A percentile compares a stretch with the other conserved stretches of the same genome.
These are phyloP conservation scores for Lasaia peninsularis DNA, from an alignment of 1,140 invertebrate genomes.

Conservation along the genomic window DNA sequence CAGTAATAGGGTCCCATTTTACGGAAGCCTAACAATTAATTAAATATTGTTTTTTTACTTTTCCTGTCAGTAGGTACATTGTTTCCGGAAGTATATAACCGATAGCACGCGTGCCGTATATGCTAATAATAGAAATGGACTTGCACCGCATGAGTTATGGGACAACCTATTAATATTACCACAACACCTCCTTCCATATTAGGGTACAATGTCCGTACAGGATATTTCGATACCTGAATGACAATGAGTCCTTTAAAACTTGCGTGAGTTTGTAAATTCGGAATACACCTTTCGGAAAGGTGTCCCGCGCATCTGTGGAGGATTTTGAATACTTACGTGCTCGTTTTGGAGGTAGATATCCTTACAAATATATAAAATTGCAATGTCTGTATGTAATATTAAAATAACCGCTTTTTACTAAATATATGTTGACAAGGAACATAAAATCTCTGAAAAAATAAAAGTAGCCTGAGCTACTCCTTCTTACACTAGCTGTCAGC, in stretches of 20 bases:
- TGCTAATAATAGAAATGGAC: conserved; percentile 3
- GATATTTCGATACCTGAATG: conserved; percentile 7
- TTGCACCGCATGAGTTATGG: not conserved
- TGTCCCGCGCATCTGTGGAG: conserved; percentile 7
- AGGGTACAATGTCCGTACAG: conserved; percentile 1
- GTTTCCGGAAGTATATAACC: not conserved
- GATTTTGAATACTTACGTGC: not conserved
- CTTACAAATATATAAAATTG: too few relatives aligned
- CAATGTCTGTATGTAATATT: too few relatives aligned
- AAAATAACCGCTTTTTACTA: too few relatives aligned
- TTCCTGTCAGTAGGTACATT: too few relatives aligned
- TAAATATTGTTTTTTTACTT: too few relatives aligned
- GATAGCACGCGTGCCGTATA: not conserved
- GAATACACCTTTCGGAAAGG: conserved; percentile 26
- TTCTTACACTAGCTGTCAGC: too few relatives aligned
- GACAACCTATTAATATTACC: not conserved
- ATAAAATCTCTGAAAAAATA: too few relatives aligned
- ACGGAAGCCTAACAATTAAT: too few relatives aligned
- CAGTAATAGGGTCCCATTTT: too few relatives aligned
- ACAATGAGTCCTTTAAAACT: not conserved
- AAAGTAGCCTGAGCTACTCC: too few relatives aligned
- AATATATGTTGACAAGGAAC: too few relatives aligned
- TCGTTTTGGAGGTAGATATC: not conserved
- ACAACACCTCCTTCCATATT: not conserved
- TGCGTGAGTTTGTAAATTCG: conserved; percentile 12